phyloP scores from a whole-genome alignment of 2,888 invertebrate species.

The Drosophila fungiperda region DNA sequence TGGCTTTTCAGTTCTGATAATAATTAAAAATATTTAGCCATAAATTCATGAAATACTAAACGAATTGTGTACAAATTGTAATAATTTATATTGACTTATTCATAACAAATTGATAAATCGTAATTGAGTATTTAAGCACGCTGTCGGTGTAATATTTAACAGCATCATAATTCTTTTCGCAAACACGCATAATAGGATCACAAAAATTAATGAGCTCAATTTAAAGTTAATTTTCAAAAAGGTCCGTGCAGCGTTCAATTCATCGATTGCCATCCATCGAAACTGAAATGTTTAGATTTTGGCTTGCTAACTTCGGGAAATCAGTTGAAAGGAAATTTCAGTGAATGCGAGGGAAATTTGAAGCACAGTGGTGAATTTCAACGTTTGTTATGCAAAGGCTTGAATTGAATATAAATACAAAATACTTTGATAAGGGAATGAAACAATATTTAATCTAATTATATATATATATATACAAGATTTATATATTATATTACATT shows the following conservation, averaged over 20 bases:
- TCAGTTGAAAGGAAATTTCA: conserved; percentile 50
- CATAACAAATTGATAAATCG: conserved; percentile 8
- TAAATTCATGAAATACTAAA: conserved; percentile 8
- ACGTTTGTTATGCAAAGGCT: not conserved
- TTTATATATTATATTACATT: not conserved
- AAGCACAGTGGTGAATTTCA: conserved; percentile 43
- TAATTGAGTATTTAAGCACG: not conserved
- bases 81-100: conserved; percentile 4
- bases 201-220: conserved; percentile 13
- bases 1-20: conserved; percentile 1
- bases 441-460: not conserved
- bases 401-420: not conserved
- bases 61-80: not conserved
- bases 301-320: not conserved
- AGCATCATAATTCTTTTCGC: conserved; percentile 5
- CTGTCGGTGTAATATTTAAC: conserved; percentile 3
- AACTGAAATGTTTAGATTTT: conserved; percentile 17
- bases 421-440: not conserved
- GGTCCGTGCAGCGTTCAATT: conserved; percentile 7
- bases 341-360: conserved; percentile 50
- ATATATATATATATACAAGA: not conserved
- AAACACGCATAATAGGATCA: not conserved
- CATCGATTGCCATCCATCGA: not conserved
- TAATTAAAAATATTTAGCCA: conserved; percentile 4
- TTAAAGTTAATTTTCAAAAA: not conserved